These are phyloP conservation scores for Aegithalos caudatus DNA, from an alignment of 2,113 vertebrate genomes.

Conservation along the genomic window DNA sequence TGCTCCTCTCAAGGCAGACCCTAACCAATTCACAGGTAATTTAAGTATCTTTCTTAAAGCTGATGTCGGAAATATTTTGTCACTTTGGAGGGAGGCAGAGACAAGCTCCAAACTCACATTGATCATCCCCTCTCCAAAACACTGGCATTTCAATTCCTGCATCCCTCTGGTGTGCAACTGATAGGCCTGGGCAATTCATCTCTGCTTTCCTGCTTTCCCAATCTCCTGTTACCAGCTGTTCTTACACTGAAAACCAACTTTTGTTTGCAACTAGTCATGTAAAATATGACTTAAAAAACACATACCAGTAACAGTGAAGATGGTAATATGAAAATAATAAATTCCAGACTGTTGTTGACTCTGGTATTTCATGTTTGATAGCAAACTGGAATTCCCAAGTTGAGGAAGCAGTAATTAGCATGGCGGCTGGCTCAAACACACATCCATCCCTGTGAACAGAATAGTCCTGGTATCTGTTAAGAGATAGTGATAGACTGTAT, in stretches of 20 bases:
- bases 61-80: not conserved
- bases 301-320: not conserved
- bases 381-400: not conserved
- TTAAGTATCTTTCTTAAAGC: not conserved
- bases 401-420: not conserved
- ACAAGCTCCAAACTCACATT: not conserved
- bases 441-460: not conserved
- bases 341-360: not conserved
- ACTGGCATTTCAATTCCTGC: not conserved
- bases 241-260: not conserved
- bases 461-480: not conserved
- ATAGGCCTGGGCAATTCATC: slow-evolving; percentile 20
- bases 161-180: not conserved
- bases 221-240: slow-evolving; percentile 7
- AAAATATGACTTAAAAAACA: not conserved
- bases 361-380: not conserved
- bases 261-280: not conserved
- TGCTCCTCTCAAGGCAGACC: not conserved
- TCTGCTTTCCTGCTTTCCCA: not conserved
- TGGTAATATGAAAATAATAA: not conserved
- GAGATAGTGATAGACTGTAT: not conserved
- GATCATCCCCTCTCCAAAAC: not conserved
- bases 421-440: not conserved
- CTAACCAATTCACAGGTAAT: not conserved
- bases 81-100: not conserved